Conservation (phyloP, 1,140 invertebrate species). For the Zophobas morio region DNA sequence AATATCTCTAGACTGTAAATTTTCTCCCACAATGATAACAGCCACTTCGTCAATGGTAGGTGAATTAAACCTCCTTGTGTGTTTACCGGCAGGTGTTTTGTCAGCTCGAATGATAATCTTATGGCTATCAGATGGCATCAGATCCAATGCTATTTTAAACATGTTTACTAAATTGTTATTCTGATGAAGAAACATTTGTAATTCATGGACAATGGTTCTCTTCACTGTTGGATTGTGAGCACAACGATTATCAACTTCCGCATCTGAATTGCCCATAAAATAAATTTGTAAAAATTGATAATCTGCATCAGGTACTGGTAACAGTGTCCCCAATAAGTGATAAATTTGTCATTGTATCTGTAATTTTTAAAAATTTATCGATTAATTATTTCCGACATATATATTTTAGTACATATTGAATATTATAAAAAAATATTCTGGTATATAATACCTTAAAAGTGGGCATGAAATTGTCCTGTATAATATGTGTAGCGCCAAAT, state of each 20-base stretch:
- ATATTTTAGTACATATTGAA: background rate
- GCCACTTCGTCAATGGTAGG: constrained; percentile 68
- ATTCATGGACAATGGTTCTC: constrained; percentile 51
- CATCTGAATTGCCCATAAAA: constrained; percentile 59
- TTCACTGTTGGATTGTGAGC: constrained; percentile 51
- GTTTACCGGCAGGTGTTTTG: constrained; percentile 65
- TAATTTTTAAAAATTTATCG: constrained; percentile 7
- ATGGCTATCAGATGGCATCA: constrained; percentile 61
- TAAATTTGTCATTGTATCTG: constrained; percentile 63
- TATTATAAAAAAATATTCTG: constrained; percentile 20
- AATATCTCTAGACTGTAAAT: constrained; percentile 61
- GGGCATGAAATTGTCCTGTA: constrained; percentile 38
- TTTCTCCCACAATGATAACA: constrained; percentile 67
- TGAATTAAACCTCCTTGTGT: constrained; percentile 68
- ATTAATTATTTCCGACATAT: too few species aligned
- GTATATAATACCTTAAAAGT: constrained; percentile 21
- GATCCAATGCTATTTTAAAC: constrained; percentile 62
- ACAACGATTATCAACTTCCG: constrained; percentile 56
- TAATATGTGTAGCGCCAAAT: constrained; percentile 58
- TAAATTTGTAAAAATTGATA: constrained; percentile 63
- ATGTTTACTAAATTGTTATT: constrained; percentile 66
- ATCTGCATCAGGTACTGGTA: constrained; percentile 46
- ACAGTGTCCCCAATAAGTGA: constrained; percentile 61
- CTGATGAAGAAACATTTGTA: constrained; percentile 60
- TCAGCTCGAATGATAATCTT: constrained; percentile 66